Evolutionary conservation across 2,113 vertebrate species (phyloP), one percentile per base, ranked within the genome.

Genomic region (Ageneiosus marmoratus): DNA sequence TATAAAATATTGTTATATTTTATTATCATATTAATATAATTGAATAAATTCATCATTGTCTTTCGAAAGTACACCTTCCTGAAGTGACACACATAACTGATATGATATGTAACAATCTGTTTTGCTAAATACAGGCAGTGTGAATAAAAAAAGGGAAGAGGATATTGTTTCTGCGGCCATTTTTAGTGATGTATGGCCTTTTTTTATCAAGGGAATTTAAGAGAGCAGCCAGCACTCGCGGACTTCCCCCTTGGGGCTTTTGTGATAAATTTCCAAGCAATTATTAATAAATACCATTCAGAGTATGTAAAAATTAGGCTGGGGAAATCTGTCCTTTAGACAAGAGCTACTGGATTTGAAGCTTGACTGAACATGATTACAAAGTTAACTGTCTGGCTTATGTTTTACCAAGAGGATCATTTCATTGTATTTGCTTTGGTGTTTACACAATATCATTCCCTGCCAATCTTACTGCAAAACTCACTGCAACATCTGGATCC

Each of bases 401-500:
- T 85, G 83, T 63, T 73, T 20, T 81, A 63, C 81, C 63, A 89
- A 87, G 77, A 58, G 81, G 87, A 82, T 80, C 60, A 55, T 78
- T 78, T 81, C 78, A 85, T 48, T 51, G 37, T 78, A 60, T 85
- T 90, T 88, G 83, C 89, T 88, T 90, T 88, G 83, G 82, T 88
- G 78, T 89, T 92, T 81, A 84, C 86, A 80, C 86, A 80, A 84
- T 81, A 84, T 84, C 76, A 77, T 88, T 86, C 87, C 86, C 86
- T 85, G 79, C 82, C 12, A 29, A 32, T 63, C 62, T 44, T 16
- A 48, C 24, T 48, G 67, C 37, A 44, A 44, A 51, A 32, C 8
- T 20, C n/a, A 75, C 86, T 87, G 81, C 60, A 90, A 91, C 89
- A 92, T 92, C 88, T 92, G 91, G 86, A 84, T 86, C 85, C 87